A percentile compares a stretch with the other conserved stretches of the same genome.
phyloP scores from a whole-genome alignment of 2,113 vertebrate species.

The Eclectus roratus region DNA sequence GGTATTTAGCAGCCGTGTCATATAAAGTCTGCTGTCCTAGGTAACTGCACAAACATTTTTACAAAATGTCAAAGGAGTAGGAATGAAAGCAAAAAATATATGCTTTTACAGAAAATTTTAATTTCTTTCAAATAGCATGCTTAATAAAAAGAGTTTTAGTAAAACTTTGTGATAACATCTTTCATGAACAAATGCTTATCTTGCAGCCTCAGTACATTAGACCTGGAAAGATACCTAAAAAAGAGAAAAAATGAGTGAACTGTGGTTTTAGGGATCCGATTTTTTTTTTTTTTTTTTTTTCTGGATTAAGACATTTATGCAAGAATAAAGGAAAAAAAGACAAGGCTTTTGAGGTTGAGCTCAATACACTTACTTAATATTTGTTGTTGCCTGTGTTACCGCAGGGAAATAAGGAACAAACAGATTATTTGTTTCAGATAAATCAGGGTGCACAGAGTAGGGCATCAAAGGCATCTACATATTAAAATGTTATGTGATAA shows the following conservation, averaged over 20 bases:
- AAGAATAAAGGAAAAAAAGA: not conserved
- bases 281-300: not conserved
- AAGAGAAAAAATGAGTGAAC: not conserved
- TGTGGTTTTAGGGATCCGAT: not conserved
- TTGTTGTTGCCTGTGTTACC: not conserved
- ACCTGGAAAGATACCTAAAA: not conserved
- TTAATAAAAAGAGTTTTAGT: not conserved
- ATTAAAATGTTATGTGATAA: not conserved
- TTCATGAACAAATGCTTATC: not conserved
- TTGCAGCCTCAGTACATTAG: not conserved
- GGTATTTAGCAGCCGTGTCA: not conserved
- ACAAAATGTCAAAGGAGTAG: not conserved
- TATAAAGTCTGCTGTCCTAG: not conserved
- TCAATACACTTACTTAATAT: not conserved
- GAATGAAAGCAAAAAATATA: not conserved
- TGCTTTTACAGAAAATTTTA: rapidly evolving
- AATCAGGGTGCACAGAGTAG: not conserved
- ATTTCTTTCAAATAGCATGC: not conserved
- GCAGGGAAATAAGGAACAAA: not conserved
- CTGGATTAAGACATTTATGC: not conserved
- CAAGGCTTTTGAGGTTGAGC: not conserved
- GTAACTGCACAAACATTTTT: not conserved
- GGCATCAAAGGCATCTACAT: not conserved
- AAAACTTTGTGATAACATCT: not conserved
- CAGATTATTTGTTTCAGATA: not conserved